Base-by-base conservation (phyloP, 2,113 vertebrate genomes). In the Etheostoma cragini region DNA sequence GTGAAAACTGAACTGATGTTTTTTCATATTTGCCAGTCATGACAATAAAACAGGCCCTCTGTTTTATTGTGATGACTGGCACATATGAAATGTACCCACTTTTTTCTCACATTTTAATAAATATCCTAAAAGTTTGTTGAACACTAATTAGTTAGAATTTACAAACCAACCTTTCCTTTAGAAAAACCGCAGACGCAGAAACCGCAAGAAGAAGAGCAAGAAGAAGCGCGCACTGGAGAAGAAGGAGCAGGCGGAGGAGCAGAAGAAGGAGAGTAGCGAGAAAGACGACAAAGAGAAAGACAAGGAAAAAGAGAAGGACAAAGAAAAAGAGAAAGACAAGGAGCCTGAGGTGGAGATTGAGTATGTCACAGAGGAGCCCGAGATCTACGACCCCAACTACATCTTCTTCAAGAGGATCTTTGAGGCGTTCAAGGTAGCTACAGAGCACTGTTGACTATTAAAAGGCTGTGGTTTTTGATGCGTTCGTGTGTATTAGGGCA, bases 341-440 rank as follows among this genome's bases (percentile, higher is more conserved):
- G 85, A 95, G 19, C 61, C 94, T 0, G 96, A 97, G 35, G 95
- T 98, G 49, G 97, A 98, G 86, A 97, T 98, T 0, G 97, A 98
- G 81, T 98, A 98, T 0, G 87, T 98, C 58, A 96, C 96, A 0
- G 97, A 98, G 79, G 97, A 98, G 80, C 97, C 96, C 0, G 96
- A 98, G 66, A 97, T 98, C 80, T 98, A 96, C 2, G 97, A 98
- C 83, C 96, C 97, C 69, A 97, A 97, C 86, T 98, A 93, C 87
- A 96, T 98, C 88, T 97, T 98, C 91, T 98, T 98, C 89, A 98
- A 97, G 92, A 96, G 96, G 87, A 97, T 98, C 74, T 98, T 98
- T 38, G 97, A 98, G 64, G 96, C 97, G 0, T 98, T 98, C 90
- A 98, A 97, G 96, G 97, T 98, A 70, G 57, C 45, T 22, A 1